Evolutionary conservation across 1,140 invertebrate genomes (phyloP), one percentile per base, ranked within the genome.

Genomic region (Antheraea pernyi): DNA sequence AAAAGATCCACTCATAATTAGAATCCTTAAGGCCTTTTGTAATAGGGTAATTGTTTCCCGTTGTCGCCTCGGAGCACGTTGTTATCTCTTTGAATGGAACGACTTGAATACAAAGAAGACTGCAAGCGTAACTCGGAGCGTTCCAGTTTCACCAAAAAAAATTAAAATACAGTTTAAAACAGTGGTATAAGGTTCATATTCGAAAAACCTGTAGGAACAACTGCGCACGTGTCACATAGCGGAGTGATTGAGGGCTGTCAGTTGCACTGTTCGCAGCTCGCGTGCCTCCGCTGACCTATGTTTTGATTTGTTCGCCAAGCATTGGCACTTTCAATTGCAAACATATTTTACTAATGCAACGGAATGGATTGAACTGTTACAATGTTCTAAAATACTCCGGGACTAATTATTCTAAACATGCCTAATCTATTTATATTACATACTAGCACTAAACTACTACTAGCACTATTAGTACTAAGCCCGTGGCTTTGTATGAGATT

Each of bases 21-120:
- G 77, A 85, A 85, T 81, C 81, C 83, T 86, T 87, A 81, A 84
- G 83, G 77, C 70, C 80, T 81, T 85, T 84, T 81, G 74, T 83
- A 86, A 83, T 84, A 84, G 77, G 82, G 79, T 82, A 86, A 88
- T 86, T 83, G 84, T 84, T 84, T 83, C 80, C 82, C 81, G 77
- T 84, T 84, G 82, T 84, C 84, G 82, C 76, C 76, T 80, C 75
- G 74, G 68, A 75, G 75, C 75, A 70, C 69, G 69, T 74, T 68
- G 81, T 81, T 83, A 79, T 84, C 78, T 78, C 71, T 81, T 78
- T 83, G 81, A 83, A 83, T 86, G 83, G 74, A 81, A 79, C 77
- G 79, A 75, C 69, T 77, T 62, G 72, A 81, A 80, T 81, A 85
- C 80, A 86, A 83, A 83, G 79, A 83, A 74, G 59, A 80, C 65